A percentile compares a stretch with the other conserved stretches of the same genome.
Conservation (phyloP, 2,113 vertebrate genomes). For the Diphyllodes magnificus region DNA sequence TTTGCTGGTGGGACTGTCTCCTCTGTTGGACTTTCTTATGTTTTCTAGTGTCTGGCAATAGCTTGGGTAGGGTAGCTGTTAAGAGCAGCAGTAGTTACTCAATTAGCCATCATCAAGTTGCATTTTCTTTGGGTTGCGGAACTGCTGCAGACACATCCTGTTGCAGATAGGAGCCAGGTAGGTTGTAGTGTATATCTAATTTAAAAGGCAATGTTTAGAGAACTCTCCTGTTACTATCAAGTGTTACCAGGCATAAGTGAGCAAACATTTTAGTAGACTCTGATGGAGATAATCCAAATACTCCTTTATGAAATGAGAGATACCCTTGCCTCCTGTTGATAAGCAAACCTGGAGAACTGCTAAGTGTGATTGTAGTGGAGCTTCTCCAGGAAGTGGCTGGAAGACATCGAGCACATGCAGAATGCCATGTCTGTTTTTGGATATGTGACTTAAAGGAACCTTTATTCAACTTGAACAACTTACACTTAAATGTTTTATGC, state of each 20-base stretch:
- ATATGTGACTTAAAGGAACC: not conserved
- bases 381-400: not conserved
- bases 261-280: not conserved
- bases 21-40: not conserved
- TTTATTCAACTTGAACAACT: not conserved
- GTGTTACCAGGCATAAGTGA: not conserved
- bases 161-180: not conserved
- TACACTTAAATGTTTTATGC: not conserved
- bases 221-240: not conserved
- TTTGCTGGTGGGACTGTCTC: not conserved
- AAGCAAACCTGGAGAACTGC: not conserved
- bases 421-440: accelerated
- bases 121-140: not conserved
- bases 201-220: not conserved
- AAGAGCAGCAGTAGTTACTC: not conserved
- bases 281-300: not conserved
- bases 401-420: not conserved
- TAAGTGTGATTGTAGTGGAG: not conserved
- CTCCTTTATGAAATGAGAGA: not conserved
- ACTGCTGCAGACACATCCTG: not conserved
- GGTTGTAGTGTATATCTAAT: not conserved
- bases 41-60: not conserved
- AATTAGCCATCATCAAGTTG: not conserved
- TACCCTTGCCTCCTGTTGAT: not conserved
- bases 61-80: not conserved